phyloP scores from a whole-genome alignment of 2,113 vertebrate species.

The Parotia lawesii region DNA sequence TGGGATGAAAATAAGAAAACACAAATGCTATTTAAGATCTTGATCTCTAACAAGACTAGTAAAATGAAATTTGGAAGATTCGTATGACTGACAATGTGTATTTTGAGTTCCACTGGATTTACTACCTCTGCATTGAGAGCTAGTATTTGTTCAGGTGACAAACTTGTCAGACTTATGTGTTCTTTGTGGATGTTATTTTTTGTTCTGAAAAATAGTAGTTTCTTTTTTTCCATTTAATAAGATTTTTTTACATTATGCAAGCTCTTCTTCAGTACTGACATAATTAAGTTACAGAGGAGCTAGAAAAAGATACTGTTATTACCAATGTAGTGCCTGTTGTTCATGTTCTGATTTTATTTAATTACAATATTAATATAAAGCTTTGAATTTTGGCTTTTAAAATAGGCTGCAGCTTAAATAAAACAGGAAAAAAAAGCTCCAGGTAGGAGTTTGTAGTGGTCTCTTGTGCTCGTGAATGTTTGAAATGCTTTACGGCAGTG shows the following conservation, averaged over 20 bases:
- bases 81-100: neutral
- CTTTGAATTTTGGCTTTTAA: neutral
- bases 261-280: neutral
- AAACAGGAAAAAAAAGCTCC: neutral
- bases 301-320: neutral
- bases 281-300: neutral
- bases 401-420: neutral
- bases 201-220: neutral
- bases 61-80: neutral
- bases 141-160: neutral
- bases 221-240: neutral
- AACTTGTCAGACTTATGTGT: neutral
- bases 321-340: neutral
- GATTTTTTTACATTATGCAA: neutral
- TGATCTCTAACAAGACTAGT: neutral
- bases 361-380: neutral
- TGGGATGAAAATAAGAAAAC: neutral
- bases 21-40: neutral
- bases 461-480: neutral
- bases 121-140: neutral
- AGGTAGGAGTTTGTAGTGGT: neutral
- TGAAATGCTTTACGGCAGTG: neutral
- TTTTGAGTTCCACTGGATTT: neutral
- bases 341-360: neutral
- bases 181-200: neutral